phyloP scores from a whole-genome alignment of 2,797 vertebrate genomes.

The Gastrophryne carolinensis region DNA sequence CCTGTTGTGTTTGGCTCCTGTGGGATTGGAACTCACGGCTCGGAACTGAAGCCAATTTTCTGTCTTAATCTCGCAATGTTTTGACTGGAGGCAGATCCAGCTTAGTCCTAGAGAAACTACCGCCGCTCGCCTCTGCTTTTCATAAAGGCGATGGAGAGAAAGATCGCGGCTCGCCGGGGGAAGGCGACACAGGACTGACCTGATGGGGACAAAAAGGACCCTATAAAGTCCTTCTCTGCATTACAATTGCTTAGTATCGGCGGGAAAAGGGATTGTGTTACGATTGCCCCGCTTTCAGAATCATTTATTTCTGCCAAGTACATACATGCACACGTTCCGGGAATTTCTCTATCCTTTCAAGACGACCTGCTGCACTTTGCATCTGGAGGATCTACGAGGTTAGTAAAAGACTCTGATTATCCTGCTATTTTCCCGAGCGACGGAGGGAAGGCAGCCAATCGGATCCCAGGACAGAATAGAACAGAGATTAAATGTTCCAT shows the following conservation, averaged over 20 bases:
- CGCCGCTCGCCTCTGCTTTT: conserved; percentile 63
- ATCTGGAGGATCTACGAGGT: conserved; percentile 15
- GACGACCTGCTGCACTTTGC: neutral
- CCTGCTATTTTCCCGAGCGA: too few species aligned
- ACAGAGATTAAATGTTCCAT: too few species aligned
- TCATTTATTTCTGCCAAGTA: too few species aligned
- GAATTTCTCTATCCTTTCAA: too few species aligned
- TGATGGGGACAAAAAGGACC: conserved; percentile 29
- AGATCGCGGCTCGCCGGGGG: neutral
- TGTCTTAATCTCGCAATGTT: conserved; percentile 80
- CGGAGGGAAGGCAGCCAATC: too few species aligned
- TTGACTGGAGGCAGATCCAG: conserved; percentile 84
- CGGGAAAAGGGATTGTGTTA: neutral
- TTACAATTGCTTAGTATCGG: neutral
- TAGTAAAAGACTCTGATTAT: neutral
- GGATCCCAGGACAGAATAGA: too few species aligned
- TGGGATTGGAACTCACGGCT: conserved; percentile 80
- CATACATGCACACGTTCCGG: too few species aligned
- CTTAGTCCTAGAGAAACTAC: conserved; percentile 80
- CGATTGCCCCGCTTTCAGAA: neutral
- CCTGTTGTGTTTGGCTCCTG: conserved; percentile 77
- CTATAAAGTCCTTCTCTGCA: conserved; percentile 12
- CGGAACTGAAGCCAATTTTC: conserved; percentile 80
- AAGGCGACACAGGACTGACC: conserved; percentile 15
- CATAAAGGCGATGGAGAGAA: conserved; percentile 52